These are phyloP conservation scores for Glaucopsyche alexis DNA, from an alignment of 2,888 invertebrate species.

Conservation along the genomic window DNA sequence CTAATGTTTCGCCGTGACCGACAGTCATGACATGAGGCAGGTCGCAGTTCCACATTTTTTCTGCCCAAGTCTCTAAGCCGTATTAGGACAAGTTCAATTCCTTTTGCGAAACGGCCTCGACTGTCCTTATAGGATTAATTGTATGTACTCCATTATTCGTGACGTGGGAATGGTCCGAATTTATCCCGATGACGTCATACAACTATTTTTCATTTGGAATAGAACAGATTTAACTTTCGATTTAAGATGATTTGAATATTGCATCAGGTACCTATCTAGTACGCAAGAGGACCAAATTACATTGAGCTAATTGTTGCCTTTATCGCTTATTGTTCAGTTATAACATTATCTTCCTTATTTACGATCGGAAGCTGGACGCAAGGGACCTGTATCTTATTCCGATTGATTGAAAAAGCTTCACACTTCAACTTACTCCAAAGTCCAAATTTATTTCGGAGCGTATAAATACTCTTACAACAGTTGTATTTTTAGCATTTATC, in stretches of 20 bases:
- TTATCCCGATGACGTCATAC: constrained; percentile 63
- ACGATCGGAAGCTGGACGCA: too few relatives aligned
- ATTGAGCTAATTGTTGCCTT: not conserved
- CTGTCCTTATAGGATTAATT: constrained; percentile 60
- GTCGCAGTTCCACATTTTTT: constrained; percentile 37
- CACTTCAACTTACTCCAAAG: too few relatives aligned
- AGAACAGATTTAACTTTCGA: constrained; percentile 34
- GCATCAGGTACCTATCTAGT: constrained; percentile 4
- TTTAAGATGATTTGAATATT: constrained; percentile 34
- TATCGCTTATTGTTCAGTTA: constrained; percentile 14
- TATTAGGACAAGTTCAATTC: constrained; percentile 49
- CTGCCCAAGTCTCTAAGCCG: constrained; percentile 46
- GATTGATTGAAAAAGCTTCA: too few relatives aligned
- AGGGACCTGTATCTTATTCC: too few relatives aligned
- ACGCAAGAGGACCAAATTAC: not conserved
- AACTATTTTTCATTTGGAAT: constrained; percentile 41
- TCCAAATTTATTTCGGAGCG: too few relatives aligned
- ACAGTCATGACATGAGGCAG: constrained; percentile 12
- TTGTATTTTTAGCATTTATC: too few relatives aligned
- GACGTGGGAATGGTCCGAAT: constrained; percentile 64
- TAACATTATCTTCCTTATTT: too few relatives aligned
- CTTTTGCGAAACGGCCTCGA: constrained; percentile 59
- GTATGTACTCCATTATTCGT: constrained; percentile 58
- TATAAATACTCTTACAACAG: too few relatives aligned
- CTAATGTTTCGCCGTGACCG: constrained; percentile 30